Evolutionary conservation across 2,797 vertebrate genomes (phyloP), one percentile per base, ranked within the genome.

Genomic region (Enteromius mattozi): DNA sequence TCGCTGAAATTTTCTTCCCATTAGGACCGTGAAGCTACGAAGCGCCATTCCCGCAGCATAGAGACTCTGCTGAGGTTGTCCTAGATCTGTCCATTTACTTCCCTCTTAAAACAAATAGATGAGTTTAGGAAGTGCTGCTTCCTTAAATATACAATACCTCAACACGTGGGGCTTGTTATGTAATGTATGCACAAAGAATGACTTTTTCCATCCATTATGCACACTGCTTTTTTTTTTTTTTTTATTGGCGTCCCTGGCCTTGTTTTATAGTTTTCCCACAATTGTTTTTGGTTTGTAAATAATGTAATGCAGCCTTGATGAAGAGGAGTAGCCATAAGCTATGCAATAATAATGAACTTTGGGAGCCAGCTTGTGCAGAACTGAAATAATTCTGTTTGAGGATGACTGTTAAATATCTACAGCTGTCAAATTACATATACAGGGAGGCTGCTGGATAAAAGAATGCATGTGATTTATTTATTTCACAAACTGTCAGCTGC

Each of bases 341-440:
- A 94, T 95, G 92, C 93, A 95, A 94, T 94, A 94, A 91, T 95
- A 93, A 95, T 95, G 94, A 95, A 91, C 86, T 89, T 83, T 84
- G 93, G 92, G 93, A 94, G 88, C 47, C 24, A 84, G 82, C 90
- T 91, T 86, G 81, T 92, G 88, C 90, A 90, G 89, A 92, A 93
- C 87, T 89, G 90, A 93, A 93, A 94, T 93, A 92, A 95, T 95
- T 94, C 92, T 91, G 91, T 94, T 94, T 94, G 92, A 94, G 93
- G 88, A 92, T 92, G 91, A 92, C 82, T 37, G 89, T 93, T 94
- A 93, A 94, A 93, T 92, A 93, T 94, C 91, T 92, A 92, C 92
- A 92, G 91, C 92, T 94, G 94, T 94, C 90, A 90, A 92, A 90
- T 91, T 88, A 89, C 86, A 93, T 93, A 91, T 91, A 77, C 85